A percentile compares a stretch with the other conserved stretches of the same genome.
These are phyloP conservation scores for Petrocephalus microphthalmus DNA, from an alignment of 2,113 vertebrate genomes.

Conservation along the genomic window DNA sequence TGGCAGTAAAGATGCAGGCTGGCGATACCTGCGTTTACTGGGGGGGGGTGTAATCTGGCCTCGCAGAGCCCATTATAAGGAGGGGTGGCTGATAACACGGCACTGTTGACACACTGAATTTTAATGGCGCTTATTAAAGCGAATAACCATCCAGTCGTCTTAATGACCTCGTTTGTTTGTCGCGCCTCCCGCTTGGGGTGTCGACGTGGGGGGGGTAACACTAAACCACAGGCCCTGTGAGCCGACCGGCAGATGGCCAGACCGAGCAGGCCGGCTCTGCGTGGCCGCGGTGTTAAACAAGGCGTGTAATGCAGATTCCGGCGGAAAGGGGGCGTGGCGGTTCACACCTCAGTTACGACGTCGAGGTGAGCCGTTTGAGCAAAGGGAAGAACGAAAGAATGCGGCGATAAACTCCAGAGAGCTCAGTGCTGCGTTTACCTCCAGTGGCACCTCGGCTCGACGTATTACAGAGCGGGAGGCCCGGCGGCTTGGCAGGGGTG, in stretches of 20 bases:
- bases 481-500: neutral
- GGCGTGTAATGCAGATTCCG: neutral
- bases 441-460: neutral
- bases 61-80: slow-evolving; percentile 6
- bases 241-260: neutral
- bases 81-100: neutral
- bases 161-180: slow-evolving; percentile 15
- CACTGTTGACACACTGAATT: slow-evolving; percentile 9
- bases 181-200: neutral
- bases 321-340: neutral
- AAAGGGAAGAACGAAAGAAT: neutral
- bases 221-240: neutral
- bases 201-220: neutral
- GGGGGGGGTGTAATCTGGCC: neutral
- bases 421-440: neutral
- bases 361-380: neutral
- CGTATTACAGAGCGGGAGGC: neutral
- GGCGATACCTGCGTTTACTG: neutral
- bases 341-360: neutral
- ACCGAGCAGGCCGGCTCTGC: neutral
- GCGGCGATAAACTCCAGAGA: neutral
- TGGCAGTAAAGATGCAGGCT: neutral
- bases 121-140: slow-evolving; percentile 13
- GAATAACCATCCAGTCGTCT: slow-evolving; percentile 13
- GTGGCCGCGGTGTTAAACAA: neutral